These are phyloP conservation scores for Arrhamphus sclerolepis DNA, from an alignment of 2,797 vertebrate genomes.

Conservation along the genomic window DNA sequence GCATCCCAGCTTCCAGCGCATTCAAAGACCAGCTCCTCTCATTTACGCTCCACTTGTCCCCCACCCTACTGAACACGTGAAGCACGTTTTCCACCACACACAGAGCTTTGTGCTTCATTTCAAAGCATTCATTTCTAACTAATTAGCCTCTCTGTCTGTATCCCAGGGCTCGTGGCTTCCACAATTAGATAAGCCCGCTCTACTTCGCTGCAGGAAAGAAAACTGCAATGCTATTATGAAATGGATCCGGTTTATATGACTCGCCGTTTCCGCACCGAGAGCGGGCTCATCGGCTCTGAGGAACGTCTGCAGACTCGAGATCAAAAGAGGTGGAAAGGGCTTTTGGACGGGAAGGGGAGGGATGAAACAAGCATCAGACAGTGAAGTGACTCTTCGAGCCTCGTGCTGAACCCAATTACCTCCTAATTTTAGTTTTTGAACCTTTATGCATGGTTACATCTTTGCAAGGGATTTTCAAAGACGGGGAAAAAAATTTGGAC, in stretches of 20 bases:
- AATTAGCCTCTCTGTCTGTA: conserved; percentile 75
- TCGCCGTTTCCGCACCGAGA: conserved; percentile 51
- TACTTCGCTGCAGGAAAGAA: conserved; percentile 57
- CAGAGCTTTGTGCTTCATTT: conserved; percentile 73
- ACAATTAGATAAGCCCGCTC: conserved; percentile 76
- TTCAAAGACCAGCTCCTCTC: conserved; percentile 36
- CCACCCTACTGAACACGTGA: conserved; percentile 25
- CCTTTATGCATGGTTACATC: conserved; percentile 47
- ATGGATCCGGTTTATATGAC: conserved; percentile 69
- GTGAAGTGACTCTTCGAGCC: conserved; percentile 50
- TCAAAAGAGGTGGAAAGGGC: conserved; percentile 60
- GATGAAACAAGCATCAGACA: conserved; percentile 41
- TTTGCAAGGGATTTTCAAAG: conserved; percentile 21
- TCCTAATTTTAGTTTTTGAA: conserved; percentile 58
- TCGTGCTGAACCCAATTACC: conserved; percentile 63
- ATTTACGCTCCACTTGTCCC: conserved; percentile 29
- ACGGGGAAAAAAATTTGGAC: conserved; percentile 7
- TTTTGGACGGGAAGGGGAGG: conserved; percentile 41
- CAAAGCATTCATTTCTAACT: conserved; percentile 75
- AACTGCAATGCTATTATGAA: conserved; percentile 65
- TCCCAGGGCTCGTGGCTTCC: conserved; percentile 67
- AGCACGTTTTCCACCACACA: conserved; percentile 64
- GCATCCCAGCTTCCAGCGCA: conserved; percentile 19
- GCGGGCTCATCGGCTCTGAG: conserved; percentile 23
- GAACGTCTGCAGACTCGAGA: conserved; percentile 57